Base-by-base conservation (phyloP, 2,888 invertebrate species). In the Stegophylla sp. region DNA sequence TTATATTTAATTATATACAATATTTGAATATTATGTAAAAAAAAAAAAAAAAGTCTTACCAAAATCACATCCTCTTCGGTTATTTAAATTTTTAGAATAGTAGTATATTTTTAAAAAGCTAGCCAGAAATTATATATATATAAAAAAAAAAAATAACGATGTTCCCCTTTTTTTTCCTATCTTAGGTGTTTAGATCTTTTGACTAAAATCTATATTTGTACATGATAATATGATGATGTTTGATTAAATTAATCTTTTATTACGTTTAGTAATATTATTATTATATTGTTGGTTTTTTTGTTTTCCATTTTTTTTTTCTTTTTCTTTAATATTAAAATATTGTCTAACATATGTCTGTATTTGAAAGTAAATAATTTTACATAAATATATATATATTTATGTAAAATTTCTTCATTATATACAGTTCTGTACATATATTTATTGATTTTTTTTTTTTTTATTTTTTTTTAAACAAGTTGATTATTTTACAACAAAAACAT, bases 261-360 rank as follows among this genome's bases (percentile, higher is more conserved):
- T 67, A 77, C 10, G 15, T 63, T 76, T 59, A 67, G 48, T 12
- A 67, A 34, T 41, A 23, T 45, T 64, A 67, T n/a, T n/a, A n/a
- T 56, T 4, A 61, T 61, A 66, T 67, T 69, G 67, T 77, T 69
- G 67, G 45, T 67, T 77, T 76, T 77, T 45, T 69, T 59, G 67
- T 67, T 77, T 56, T 67, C 20, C 20, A 45, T 77, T 51, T 17
- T 45, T 59, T 43, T 41, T 10, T 59, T 15, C 13, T 45, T 53
- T 43, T 67, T 17, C 12, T 45, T 76, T 48, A 20, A 56, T 77
- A 9, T 48, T 28, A 1, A 53, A 10, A 9, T 53, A 43, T 13
- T 66, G 28, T 26, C n/a, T 53, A 43, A 66, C 10, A 28, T 66
- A n/a, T 56, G 53, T 66, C 26, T 56, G 53, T 76, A 43, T 28